Evolutionary conservation across 2,888 invertebrate species (phyloP).

Genomic region (Machimus rusticus): DNA sequence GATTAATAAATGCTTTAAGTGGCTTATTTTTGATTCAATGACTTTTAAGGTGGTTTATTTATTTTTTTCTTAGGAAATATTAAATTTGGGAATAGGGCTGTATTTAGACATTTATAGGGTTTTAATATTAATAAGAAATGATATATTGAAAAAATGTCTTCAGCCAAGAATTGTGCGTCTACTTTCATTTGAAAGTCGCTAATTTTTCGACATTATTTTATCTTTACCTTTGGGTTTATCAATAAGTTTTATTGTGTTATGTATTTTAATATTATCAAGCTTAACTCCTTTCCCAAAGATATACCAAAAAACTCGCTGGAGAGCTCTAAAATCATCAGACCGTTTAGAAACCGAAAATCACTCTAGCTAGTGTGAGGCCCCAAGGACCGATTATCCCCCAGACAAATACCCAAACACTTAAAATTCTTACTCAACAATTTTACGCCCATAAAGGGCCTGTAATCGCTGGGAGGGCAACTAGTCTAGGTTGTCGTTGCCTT

Average conservation of each 20-base stretch:
- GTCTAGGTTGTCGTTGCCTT: background rate
- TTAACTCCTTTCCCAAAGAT: background rate
- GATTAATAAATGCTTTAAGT: background rate
- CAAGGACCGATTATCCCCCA: background rate
- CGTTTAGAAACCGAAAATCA: background rate
- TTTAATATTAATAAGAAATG: no score
- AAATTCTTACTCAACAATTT: conserved; percentile 25
- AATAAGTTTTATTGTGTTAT: no score
- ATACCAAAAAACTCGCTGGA: background rate
- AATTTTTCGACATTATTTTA: no score
- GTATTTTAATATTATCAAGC: no score
- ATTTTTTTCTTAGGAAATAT: background rate
- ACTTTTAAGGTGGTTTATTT: background rate
- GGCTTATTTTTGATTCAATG: background rate
- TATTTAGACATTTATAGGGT: background rate
- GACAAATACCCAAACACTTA: background rate
- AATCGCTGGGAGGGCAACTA: background rate
- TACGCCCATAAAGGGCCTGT: background rate
- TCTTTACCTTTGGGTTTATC: no score
- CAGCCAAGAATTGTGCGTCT: no score
- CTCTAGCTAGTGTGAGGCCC: background rate
- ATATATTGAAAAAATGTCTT: no score
- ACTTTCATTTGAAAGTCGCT: no score
- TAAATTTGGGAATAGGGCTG: background rate
- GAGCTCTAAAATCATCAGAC: background rate